Evolutionary conservation across 2,888 invertebrate species (phyloP).

Genomic region (Campopleginae sp.): DNA sequence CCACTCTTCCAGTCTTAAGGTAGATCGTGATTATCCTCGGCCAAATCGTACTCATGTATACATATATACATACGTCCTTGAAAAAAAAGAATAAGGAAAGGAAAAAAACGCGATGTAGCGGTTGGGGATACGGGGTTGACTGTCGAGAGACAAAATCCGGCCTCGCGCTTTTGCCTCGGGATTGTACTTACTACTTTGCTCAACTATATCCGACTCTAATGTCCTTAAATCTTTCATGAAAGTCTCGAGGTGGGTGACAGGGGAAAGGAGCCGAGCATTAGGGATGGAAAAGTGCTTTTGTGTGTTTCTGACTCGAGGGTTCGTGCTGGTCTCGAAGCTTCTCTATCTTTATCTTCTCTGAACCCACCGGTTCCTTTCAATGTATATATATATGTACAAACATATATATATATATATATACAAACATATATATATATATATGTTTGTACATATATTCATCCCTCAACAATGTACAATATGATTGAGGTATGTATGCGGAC

Average conservation of each 20-base stretch:
- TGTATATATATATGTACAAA: slow-evolving; percentile 32
- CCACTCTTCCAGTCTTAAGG: slow-evolving; percentile 12
- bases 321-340: slow-evolving; percentile 31
- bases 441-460: slow-evolving; percentile 31
- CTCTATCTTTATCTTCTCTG: slow-evolving; percentile 55
- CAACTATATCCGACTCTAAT: slow-evolving; percentile 64
- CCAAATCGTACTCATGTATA: slow-evolving; percentile 22
- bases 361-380: slow-evolving; percentile 39
- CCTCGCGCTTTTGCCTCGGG: slow-evolving; percentile 47
- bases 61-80: not conserved
- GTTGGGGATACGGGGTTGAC: slow-evolving; percentile 20
- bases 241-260: slow-evolving; percentile 28
- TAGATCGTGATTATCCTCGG: slow-evolving; percentile 45
- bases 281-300: slow-evolving; percentile 67
- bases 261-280: not conserved
- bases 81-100: not conserved
- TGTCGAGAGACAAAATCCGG: slow-evolving; percentile 54
- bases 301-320: slow-evolving; percentile 58
- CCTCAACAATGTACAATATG: slow-evolving; percentile 29
- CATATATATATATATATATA: slow-evolving; percentile 35
- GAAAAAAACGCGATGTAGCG: slow-evolving; percentile 10
- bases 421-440: slow-evolving; percentile 51
- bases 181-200: slow-evolving; percentile 65
- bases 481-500: not conserved
- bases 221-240: slow-evolving; percentile 65